Base-by-base conservation (phyloP, 2,888 invertebrate species). In the Scelioninae gen. 1 region DNA sequence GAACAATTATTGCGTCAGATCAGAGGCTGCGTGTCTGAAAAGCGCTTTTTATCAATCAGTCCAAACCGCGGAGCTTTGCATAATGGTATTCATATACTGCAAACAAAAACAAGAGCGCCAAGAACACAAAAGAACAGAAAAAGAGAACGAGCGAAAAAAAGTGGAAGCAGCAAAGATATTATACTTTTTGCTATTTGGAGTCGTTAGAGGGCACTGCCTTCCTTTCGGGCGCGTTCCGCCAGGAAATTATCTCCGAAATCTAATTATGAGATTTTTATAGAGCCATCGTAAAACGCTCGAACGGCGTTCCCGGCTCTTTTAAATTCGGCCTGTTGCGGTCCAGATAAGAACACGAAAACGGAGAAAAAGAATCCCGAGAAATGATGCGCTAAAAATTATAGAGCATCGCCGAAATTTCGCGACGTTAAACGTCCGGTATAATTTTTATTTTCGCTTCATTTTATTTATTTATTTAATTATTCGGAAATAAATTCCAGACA, bases 251-350 rank as follows among this genome's bases (percentile, higher is more conserved):
- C 89, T 91, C 87, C 89, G 84, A 92, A 92, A 92, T 91, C 91
- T 92, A 92, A 92, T 92, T 92, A 92, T 88, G 87, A 92, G 89
- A 92, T 91, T 90, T 92, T 91, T 92, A 92, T 92, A 92, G 90
- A 89, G 90, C 91, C 88, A 91, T 92, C 92, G 92, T 92, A 92
- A 92, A 92, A 92, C 88, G 86, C 86, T 82, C 86, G 74, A 79
- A 79, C 79, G 80, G 66, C 74, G 74, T 82, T 81, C 74, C 66
- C 65, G 75, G 62, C 85, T 81, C 85, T 77, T 80, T 85, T 77
- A 81, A 85, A 83, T 69, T 76, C 77, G 81, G 71, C 68, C 74
- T 80, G 40, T 56, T 82, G 82, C 78, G 82, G 82, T 72, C 47
- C 79, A 77, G 81, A 82, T 81, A 83, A 83, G 77, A 74, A 63